A percentile compares a stretch with the other conserved stretches of the same genome.
phyloP scores from a whole-genome alignment of 2,888 invertebrate genomes.

The Sericinus montela region DNA sequence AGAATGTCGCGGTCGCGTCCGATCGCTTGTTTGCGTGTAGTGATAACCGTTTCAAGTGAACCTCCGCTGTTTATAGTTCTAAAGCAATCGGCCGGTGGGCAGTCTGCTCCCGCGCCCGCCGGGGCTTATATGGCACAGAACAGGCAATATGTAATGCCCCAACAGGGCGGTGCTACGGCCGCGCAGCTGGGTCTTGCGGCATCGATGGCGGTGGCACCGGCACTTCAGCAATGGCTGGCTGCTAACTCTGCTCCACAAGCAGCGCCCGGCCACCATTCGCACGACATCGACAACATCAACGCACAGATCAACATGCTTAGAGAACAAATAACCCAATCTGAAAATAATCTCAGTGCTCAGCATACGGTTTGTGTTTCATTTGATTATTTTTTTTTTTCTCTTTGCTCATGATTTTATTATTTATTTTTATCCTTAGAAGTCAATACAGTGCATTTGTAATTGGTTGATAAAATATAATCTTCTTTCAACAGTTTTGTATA shows the following conservation, averaged over 20 bases:
- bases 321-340: slow-evolving; percentile 97
- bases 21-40: slow-evolving; percentile 61
- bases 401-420: too few relatives aligned
- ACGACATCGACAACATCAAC: slow-evolving; percentile 79
- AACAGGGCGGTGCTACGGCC: slow-evolving; percentile 75
- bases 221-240: slow-evolving; percentile 69
- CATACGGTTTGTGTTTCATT: slow-evolving; percentile 84
- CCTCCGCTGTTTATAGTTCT: slow-evolving; percentile 84
- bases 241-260: slow-evolving; percentile 55
- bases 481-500: too few relatives aligned
- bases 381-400: background rate
- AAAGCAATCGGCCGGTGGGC: slow-evolving; percentile 83
- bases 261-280: slow-evolving; percentile 38
- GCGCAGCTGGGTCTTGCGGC: slow-evolving; percentile 78
- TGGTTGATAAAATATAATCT: slow-evolving; percentile 89
- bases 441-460: too few relatives aligned
- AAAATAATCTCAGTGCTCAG: slow-evolving; percentile 96
- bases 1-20: slow-evolving; percentile 51
- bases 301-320: slow-evolving; percentile 90
- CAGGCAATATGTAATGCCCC: slow-evolving; percentile 80
- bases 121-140: slow-evolving; percentile 79
- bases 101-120: slow-evolving; percentile 69
- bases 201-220: slow-evolving; percentile 71
- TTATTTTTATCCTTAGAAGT: too few relatives aligned
- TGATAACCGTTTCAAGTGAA: slow-evolving; percentile 73